Percentiles rank a stretch among this genome's conserved stretches.
Evolutionary conservation across 64 coral and sea anemone species (phyloP).

Genomic region (Catalaphyllia jardinei): DNA sequence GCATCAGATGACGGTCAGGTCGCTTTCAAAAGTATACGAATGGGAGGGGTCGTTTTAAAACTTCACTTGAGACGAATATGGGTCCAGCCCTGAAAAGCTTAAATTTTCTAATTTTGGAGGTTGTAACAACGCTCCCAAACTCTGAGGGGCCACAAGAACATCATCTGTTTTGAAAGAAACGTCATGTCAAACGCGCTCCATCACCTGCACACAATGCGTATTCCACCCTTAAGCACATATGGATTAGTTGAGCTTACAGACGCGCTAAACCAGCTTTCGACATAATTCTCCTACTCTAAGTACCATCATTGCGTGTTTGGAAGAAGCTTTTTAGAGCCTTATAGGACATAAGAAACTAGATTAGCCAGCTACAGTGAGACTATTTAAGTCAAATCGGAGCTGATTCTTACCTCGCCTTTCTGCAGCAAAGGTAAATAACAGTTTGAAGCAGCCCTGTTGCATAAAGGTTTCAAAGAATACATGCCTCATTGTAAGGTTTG

Average conservation of each 20-base stretch:
- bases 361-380: background rate
- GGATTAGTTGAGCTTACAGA: slow-evolving; percentile 15
- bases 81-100: background rate
- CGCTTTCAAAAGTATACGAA: background rate
- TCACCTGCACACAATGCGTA: background rate
- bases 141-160: background rate
- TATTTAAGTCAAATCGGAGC: background rate
- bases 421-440: background rate
- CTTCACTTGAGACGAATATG: background rate
- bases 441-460: background rate
- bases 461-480: background rate
- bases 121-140: background rate
- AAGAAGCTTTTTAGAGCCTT: slow-evolving; percentile 8
- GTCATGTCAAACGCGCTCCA: background rate
- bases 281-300: background rate
- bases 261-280: slow-evolving; percentile 15
- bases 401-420: background rate
- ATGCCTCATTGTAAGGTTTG: background rate
- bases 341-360: background rate
- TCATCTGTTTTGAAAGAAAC: background rate
- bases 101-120: background rate
- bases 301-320: background rate
- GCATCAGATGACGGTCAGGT: background rate
- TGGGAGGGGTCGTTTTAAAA: background rate
- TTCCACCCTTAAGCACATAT: background rate